Evolutionary conservation across 1,140 invertebrate species (phyloP).

Genomic region (Bombus confusus): DNA sequence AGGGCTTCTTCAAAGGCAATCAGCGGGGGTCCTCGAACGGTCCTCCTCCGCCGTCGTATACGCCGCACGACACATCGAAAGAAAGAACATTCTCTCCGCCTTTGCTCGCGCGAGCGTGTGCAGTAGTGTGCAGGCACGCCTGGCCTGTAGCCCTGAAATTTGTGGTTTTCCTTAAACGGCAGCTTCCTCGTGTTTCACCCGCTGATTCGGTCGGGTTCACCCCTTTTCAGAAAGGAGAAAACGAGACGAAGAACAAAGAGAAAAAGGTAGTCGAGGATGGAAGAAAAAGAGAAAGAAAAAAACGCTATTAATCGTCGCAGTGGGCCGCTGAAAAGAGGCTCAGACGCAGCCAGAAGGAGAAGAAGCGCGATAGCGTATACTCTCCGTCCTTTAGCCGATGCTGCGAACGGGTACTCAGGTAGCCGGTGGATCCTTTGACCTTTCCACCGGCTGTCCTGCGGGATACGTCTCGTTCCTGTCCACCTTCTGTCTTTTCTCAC

Average conservation of each 20-base stretch:
- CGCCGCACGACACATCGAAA: not conserved
- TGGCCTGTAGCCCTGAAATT: constrained; percentile 34
- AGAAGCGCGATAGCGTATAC: constrained; percentile 4
- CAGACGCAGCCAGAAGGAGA: not conserved
- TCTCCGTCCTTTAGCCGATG: constrained; percentile 33
- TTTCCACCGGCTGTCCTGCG: constrained; percentile 73
- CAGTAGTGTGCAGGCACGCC: not conserved
- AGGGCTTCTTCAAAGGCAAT: constrained; percentile 69
- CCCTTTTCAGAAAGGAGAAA: constrained; percentile 30
- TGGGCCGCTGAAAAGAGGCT: constrained; percentile 55
- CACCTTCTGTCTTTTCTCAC: constrained; percentile 69
- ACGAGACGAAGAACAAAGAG: not conserved
- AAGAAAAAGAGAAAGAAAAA: not conserved
- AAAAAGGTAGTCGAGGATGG: not conserved
- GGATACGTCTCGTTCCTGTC: constrained; percentile 66
- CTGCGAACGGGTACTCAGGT: constrained; percentile 70
- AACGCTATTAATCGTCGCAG: constrained; percentile 64
- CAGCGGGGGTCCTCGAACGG: constrained; percentile 70
- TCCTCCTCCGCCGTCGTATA: constrained; percentile 7
- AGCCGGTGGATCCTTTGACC: constrained; percentile 78
- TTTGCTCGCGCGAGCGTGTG: not conserved
- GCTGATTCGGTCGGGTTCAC: constrained; percentile 22
- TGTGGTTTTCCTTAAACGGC: constrained; percentile 64
- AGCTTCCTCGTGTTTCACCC: constrained; percentile 57
- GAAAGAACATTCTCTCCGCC: not conserved